phyloP scores from a whole-genome alignment of 2,797 vertebrate genomes.

The Lacerta bilineata region DNA sequence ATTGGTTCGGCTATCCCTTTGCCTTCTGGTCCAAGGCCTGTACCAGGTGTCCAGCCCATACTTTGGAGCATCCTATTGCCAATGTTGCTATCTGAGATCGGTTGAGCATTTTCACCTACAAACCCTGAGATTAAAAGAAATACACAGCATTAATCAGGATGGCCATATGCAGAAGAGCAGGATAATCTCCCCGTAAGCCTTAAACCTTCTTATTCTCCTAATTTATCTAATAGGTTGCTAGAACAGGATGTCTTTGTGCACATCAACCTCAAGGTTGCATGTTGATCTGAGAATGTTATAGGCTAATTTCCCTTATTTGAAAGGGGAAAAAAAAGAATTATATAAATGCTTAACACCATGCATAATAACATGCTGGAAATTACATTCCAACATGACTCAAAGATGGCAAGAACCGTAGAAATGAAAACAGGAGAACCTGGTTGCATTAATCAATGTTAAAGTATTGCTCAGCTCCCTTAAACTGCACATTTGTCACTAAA shows the following conservation, averaged over 20 bases:
- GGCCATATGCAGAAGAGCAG: constrained; percentile 65
- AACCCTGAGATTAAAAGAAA: constrained; percentile 82
- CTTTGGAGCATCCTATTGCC: constrained; percentile 95
- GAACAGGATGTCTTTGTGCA: constrained; percentile 71
- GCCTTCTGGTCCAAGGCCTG: constrained; percentile 92
- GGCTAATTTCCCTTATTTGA: constrained; percentile 42
- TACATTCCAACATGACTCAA: not conserved
- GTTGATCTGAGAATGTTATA: constrained; percentile 45
- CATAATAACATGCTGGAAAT: constrained; percentile 3
- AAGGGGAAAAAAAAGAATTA: not conserved
- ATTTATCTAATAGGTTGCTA: constrained; percentile 75
- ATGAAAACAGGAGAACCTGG: not conserved
- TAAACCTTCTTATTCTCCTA: constrained; percentile 78
- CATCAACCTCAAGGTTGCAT: constrained; percentile 63
- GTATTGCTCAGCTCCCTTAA: not conserved
- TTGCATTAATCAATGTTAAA: not conserved
- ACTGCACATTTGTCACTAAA: not conserved
- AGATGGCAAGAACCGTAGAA: not conserved
- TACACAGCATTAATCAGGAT: constrained; percentile 67
- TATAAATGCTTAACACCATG: not conserved
- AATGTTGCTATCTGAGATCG: constrained; percentile 92
- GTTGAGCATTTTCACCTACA: constrained; percentile 88
- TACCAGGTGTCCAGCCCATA: constrained; percentile 95
- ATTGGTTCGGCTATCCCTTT: constrained; percentile 93
- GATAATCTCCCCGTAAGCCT: constrained; percentile 73